Evolutionary conservation across 2,113 vertebrate genomes (phyloP).

Genomic region (Ceuthmochares aereus): DNA sequence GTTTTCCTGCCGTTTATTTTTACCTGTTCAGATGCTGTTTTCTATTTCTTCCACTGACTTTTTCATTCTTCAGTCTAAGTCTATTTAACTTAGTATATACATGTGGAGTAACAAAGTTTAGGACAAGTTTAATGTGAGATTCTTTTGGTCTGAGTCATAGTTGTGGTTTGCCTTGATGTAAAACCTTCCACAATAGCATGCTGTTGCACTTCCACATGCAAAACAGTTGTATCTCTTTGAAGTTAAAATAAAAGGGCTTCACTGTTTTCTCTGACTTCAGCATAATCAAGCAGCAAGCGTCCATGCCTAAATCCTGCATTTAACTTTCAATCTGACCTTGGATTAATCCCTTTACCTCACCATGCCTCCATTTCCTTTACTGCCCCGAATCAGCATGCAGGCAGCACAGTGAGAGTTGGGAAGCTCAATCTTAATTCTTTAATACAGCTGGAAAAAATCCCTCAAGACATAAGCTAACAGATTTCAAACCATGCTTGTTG

Average conservation of each 20-base stretch:
- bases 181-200: background rate
- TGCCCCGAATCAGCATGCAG: conserved; percentile 44
- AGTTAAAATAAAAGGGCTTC: conserved; percentile 48
- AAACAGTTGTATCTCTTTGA: conserved; percentile 53
- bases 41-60: background rate
- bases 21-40: background rate
- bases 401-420: conserved; percentile 14
- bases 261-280: conserved; percentile 50
- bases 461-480: conserved; percentile 53
- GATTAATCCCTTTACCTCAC: conserved; percentile 57
- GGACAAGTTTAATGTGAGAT: background rate
- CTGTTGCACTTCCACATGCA: conserved; percentile 37
- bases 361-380: conserved; percentile 59
- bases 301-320: background rate
- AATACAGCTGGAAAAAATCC: conserved; percentile 70
- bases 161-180: conserved; percentile 46
- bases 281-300: conserved; percentile 10
- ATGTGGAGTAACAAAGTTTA: background rate
- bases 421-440: conserved; percentile 52
- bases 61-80: background rate
- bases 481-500: conserved; percentile 57
- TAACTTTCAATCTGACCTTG: conserved; percentile 59
- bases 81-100: background rate
- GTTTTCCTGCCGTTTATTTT: background rate
- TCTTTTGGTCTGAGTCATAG: conserved; percentile 10